These are phyloP conservation scores for Setophaga coronata DNA, from an alignment of 2,113 vertebrate genomes.

Conservation along the genomic window DNA sequence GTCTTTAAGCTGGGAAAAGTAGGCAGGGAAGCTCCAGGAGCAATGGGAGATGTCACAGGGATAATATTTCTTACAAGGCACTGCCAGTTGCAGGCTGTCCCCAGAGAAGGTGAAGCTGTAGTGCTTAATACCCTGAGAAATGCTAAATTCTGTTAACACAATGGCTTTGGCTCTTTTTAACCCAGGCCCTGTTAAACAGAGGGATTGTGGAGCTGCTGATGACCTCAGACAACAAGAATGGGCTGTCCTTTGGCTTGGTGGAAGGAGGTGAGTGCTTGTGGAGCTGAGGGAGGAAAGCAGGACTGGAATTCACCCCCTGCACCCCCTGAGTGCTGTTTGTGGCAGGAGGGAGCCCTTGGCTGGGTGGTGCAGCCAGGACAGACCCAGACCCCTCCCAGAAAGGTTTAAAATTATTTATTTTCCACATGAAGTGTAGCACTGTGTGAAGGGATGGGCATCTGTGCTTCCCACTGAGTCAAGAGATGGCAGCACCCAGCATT, in stretches of 20 bases:
- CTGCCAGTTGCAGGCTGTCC: not conserved
- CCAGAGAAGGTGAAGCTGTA: not conserved
- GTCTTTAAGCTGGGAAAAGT: not conserved
- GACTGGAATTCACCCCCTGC: fast-evolving
- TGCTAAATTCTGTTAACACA: not conserved
- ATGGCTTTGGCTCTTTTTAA: not conserved
- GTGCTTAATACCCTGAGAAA: not conserved
- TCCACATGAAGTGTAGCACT: fast-evolving
- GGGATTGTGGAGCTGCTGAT: slow-evolving; percentile 86
- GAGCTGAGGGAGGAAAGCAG: not conserved
- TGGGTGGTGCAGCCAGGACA: not conserved
- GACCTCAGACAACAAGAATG: slow-evolving; percentile 84
- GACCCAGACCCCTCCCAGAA: not conserved
- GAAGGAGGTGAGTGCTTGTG: slow-evolving; percentile 81
- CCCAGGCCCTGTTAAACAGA: slow-evolving; percentile 81
- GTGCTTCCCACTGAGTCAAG: not conserved
- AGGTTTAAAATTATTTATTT: not conserved
- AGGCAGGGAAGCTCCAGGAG: not conserved
- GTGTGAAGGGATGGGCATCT: not conserved
- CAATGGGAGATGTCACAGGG: not conserved
- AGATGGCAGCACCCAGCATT: not conserved
- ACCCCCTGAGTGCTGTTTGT: not conserved
- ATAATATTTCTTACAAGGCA: not conserved
- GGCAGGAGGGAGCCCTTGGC: not conserved
- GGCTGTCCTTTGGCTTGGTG: slow-evolving; percentile 75